Conservation (phyloP, 2,888 invertebrate genomes). For the Apomyelois bistriatella region DNA sequence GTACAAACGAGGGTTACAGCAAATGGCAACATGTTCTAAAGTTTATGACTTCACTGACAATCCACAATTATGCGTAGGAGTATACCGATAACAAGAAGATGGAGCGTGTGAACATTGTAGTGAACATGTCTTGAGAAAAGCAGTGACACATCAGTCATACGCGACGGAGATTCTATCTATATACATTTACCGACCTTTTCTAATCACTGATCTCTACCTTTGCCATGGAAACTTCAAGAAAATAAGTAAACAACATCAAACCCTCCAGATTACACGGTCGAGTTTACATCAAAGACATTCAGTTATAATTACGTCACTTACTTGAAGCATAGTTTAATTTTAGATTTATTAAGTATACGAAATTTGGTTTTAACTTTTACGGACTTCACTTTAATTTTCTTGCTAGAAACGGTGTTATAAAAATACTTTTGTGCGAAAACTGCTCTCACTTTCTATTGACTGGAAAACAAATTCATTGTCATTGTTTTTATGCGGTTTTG, state of each 20-base stretch:
- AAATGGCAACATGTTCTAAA: neutral
- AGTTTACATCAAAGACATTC: no score
- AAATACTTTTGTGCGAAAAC: constrained; percentile 24
- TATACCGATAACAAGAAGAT: constrained; percentile 44
- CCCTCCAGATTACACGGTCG: neutral
- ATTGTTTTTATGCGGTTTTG: constrained; percentile 65
- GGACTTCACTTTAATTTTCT: neutral
- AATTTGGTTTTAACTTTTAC: neutral
- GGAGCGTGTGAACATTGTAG: constrained; percentile 58
- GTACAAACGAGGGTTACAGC: constrained; percentile 15
- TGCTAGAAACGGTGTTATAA: constrained; percentile 18
- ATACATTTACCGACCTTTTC: constrained; percentile 40
- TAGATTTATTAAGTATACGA: no score
- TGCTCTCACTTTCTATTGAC: constrained; percentile 58
- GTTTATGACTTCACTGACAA: neutral
- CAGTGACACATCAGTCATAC: constrained; percentile 60
- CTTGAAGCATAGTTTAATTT: no score
- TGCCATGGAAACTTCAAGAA: constrained; percentile 35
- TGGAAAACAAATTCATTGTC: constrained; percentile 52
- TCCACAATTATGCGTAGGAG: constrained; percentile 43
- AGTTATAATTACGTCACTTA: no score
- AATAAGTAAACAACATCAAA: constrained; percentile 18
- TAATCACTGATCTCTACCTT: constrained; percentile 57
- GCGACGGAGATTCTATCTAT: constrained; percentile 60
- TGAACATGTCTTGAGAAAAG: constrained; percentile 34